These are phyloP conservation scores for Oncorhynchus keta DNA, from an alignment of 2,113 vertebrate genomes.

Conservation along the genomic window DNA sequence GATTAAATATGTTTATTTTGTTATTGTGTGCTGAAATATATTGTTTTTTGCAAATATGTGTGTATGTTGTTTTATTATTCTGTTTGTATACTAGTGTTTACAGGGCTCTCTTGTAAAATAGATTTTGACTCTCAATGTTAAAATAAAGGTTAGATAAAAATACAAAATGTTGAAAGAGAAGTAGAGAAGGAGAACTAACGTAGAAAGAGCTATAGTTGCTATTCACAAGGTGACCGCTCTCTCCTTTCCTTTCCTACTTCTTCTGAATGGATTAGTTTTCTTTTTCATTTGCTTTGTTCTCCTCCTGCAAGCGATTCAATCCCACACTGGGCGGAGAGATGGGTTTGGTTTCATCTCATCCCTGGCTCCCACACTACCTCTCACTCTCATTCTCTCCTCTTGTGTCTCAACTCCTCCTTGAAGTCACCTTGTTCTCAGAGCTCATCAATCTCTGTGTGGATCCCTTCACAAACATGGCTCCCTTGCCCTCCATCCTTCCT, in stretches of 20 bases:
- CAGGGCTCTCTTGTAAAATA: no score
- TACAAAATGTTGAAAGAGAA: neutral
- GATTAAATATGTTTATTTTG: no score
- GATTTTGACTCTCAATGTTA: no score
- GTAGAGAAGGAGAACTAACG: neutral
- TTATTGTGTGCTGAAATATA: no score
- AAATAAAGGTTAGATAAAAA: no score
- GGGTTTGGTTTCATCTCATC: neutral
- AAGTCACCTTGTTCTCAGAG: constrained; percentile 70
- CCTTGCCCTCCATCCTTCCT: constrained; percentile 3
- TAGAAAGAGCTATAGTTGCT: neutral
- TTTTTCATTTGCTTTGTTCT: constrained; percentile 2
- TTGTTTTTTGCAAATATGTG: no score
- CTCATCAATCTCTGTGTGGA: constrained; percentile 66
- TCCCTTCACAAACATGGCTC: constrained; percentile 46
- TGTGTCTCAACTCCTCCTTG: constrained; percentile 33
- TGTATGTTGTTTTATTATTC: no score
- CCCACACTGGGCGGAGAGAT: constrained; percentile 19
- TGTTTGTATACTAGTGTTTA: no score
- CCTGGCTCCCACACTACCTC: constrained; percentile 14
- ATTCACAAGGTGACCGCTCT: neutral
- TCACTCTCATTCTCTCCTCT: constrained; percentile 29
- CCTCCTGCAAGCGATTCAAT: constrained; percentile 28
- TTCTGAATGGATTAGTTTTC: constrained; percentile 6
- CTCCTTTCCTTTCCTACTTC: neutral